phyloP scores from a whole-genome alignment of 2,888 invertebrate species.

The Heteropelma amictum region DNA sequence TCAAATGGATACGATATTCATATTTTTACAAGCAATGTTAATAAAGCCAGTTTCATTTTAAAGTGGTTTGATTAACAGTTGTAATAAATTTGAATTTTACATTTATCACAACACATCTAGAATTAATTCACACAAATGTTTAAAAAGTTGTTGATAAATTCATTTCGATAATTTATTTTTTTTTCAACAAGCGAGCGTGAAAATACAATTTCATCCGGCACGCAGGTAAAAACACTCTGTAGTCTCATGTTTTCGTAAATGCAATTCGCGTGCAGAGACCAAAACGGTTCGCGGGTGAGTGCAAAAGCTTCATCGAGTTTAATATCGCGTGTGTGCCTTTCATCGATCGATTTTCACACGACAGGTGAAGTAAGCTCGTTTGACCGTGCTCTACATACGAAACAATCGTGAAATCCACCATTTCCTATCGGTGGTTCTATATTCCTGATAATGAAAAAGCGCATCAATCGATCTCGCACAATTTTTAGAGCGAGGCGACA shows the following conservation, averaged over 20 bases:
- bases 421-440: not conserved
- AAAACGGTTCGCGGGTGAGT: not conserved
- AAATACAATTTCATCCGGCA: not conserved
- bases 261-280: not conserved
- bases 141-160: not conserved
- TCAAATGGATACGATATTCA: too few species aligned
- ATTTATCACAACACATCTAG: not conserved
- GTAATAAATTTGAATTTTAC: too few species aligned
- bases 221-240: not conserved
- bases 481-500: too few species aligned
- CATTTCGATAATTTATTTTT: not conserved
- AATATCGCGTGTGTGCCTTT: slow-evolving; percentile 18
- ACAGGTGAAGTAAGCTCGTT: not conserved
- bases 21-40: too few species aligned
- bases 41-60: too few species aligned
- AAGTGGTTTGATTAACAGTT: too few species aligned
- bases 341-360: slow-evolving; percentile 41
- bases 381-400: slow-evolving; percentile 23
- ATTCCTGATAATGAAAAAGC: not conserved
- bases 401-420: not conserved
- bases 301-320: slow-evolving; percentile 17
- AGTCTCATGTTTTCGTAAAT: not conserved
- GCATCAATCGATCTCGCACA: not conserved
- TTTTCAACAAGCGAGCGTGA: not conserved
- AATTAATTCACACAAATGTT: not conserved